Percentiles rank a stretch among this genome's conserved stretches.
Evolutionary conservation across 2,113 vertebrate genomes (phyloP).

Genomic region (Herpailurus yagouaroundi): DNA sequence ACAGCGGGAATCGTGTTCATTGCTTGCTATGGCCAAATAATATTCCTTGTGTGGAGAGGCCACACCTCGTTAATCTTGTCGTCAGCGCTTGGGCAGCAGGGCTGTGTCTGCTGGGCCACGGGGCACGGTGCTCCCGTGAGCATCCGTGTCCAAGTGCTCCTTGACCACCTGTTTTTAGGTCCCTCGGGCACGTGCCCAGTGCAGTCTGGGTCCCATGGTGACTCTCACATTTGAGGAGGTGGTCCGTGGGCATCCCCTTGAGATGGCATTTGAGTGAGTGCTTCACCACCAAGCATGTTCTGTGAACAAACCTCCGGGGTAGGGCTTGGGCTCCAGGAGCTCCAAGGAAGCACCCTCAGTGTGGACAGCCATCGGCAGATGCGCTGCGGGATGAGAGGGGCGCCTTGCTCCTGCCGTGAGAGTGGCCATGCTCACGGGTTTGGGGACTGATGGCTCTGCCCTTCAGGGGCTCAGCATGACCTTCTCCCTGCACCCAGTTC

Average conservation of each 20-base stretch:
- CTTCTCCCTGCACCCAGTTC: background rate
- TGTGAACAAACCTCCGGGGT: background rate
- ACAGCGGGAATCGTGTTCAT: accelerated
- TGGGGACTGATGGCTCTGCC: background rate
- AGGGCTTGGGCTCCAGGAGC: background rate
- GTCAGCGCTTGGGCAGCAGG: accelerated
- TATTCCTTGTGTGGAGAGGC: accelerated
- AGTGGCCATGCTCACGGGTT: background rate
- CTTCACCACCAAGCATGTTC: background rate
- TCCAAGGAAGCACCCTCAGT: background rate
- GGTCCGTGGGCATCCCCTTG: too few relatives aligned
- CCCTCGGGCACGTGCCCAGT: background rate
- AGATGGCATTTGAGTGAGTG: background rate
- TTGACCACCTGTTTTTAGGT: background rate
- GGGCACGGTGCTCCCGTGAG: background rate
- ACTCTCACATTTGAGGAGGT: background rate
- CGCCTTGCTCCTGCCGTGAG: accelerated
- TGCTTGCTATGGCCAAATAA: too few relatives aligned
- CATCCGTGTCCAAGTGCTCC: accelerated
- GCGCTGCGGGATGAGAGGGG: background rate
- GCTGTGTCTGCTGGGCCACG: background rate
- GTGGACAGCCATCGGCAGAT: too few relatives aligned
- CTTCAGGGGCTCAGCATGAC: background rate
- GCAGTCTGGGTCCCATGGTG: background rate
- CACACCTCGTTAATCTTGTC: too few relatives aligned